Conservation (phyloP, 2,113 vertebrate genomes). For the Amphiprion ocellaris region DNA sequence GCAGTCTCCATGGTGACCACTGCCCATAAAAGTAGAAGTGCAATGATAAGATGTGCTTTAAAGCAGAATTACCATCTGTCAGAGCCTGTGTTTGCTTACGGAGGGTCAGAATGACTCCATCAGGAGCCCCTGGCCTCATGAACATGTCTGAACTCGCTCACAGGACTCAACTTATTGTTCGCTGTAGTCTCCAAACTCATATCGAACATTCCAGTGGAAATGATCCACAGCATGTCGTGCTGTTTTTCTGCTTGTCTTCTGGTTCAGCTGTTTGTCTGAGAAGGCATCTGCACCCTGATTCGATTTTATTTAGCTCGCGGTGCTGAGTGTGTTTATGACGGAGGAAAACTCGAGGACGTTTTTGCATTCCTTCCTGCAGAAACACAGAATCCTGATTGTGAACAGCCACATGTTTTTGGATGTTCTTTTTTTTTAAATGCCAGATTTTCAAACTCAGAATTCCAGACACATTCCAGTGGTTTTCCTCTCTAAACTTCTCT, state of each 20-base stretch:
- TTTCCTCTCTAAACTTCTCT: constrained; percentile 49
- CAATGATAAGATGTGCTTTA: neutral
- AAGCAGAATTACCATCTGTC: neutral
- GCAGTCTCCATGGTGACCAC: constrained; percentile 12
- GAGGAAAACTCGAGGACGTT: constrained; percentile 1
- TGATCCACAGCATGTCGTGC: neutral
- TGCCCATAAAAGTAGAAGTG: constrained; percentile 3
- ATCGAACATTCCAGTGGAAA: constrained; percentile 16
- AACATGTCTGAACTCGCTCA: constrained; percentile 28
- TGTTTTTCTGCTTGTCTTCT: constrained; percentile 8
- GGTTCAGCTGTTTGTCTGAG: constrained; percentile 25
- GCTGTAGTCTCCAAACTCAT: neutral
- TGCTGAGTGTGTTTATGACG: constrained; percentile 25
- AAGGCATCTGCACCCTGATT: constrained; percentile 26
- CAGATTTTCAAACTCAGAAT: constrained; percentile 43
- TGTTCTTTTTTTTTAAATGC: neutral
- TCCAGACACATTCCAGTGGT: constrained; percentile 66
- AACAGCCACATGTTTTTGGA: neutral
- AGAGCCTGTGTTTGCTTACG: neutral
- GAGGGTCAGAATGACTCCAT: constrained; percentile 5
- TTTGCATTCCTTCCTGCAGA: constrained; percentile 30
- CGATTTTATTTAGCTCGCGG: constrained; percentile 42
- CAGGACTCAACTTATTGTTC: neutral
- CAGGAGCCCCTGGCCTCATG: neutral
- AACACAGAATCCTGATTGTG: constrained; percentile 54